These are phyloP conservation scores for Meles meles DNA, from an alignment of 2,113 vertebrate genomes.

Conservation along the genomic window DNA sequence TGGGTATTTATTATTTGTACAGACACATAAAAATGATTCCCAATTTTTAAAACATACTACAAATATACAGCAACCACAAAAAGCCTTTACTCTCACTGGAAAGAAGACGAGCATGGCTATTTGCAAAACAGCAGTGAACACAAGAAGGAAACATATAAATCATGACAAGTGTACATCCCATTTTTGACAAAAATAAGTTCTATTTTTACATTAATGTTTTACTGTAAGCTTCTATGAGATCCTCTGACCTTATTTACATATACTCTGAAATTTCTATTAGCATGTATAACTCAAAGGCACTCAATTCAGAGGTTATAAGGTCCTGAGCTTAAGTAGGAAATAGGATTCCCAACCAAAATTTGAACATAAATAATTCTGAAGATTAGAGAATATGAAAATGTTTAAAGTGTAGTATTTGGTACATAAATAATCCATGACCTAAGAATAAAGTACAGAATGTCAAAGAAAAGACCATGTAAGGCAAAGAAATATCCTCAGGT, in stretches of 20 bases:
- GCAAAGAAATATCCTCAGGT: conserved; percentile 5
- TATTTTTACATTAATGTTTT: conserved; percentile 68
- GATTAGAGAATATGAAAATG: conserved; percentile 16
- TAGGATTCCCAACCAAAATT: conserved; percentile 58
- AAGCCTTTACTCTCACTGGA: conserved; percentile 39
- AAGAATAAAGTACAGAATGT: conserved; percentile 13
- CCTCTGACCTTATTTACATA: conserved; percentile 68
- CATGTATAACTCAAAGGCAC: conserved; percentile 80
- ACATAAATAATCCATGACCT: conserved; percentile 48
- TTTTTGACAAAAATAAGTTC: conserved; percentile 33
- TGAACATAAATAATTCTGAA: conserved; percentile 69
- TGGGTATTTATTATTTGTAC: conserved; percentile 65
- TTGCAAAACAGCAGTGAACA: conserved; percentile 57
- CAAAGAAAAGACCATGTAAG: conserved; percentile 10
- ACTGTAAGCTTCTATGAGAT: conserved; percentile 66
- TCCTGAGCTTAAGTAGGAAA: conserved; percentile 80
- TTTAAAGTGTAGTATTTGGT: conserved; percentile 62
- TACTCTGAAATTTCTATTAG: conserved; percentile 59
- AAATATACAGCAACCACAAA: conserved; percentile 66
- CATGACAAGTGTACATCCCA: conserved; percentile 33
- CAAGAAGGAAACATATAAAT: conserved; percentile 51
- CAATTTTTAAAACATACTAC: conserved; percentile 51
- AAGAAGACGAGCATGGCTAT: conserved; percentile 33
- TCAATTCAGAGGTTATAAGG: conserved; percentile 77
- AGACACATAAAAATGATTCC: conserved; percentile 68